These are phyloP conservation scores for Cochlearius cochlearius DNA, from an alignment of 2,113 vertebrate species.

Conservation along the genomic window DNA sequence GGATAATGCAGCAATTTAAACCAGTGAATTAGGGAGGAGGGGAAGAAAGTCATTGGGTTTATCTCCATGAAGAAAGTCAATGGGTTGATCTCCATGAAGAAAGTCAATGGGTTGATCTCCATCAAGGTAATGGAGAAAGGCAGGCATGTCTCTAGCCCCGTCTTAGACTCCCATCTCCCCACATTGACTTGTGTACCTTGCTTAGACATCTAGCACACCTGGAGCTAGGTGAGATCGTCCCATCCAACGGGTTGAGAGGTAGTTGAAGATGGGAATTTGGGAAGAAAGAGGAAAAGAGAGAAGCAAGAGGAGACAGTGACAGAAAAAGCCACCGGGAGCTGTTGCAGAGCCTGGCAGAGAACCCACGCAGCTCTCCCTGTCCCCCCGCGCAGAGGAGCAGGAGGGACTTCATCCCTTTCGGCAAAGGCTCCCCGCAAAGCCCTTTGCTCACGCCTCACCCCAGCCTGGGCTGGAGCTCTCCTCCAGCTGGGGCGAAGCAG, in stretches of 20 bases:
- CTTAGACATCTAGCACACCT: not conserved
- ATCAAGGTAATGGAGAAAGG: not conserved
- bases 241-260: rapidly evolving
- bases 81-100: not conserved
- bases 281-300: not conserved
- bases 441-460: not conserved
- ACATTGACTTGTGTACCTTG: rapidly evolving
- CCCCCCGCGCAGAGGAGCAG: not conserved
- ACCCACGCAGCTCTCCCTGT: not conserved
- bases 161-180: rapidly evolving
- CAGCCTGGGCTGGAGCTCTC: not conserved
- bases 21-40: not conserved
- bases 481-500: not conserved
- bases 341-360: not conserved
- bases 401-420: not conserved
- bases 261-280: not conserved
- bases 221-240: not conserved
- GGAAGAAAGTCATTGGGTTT: not conserved
- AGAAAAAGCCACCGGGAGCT: not conserved
- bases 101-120: not conserved
- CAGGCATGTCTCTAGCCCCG: not conserved
- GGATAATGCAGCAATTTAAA: not conserved
- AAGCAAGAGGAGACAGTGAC: not conserved
- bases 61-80: not conserved
- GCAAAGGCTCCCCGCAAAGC: not conserved